Percentiles rank a stretch among this genome's conserved stretches.
phyloP scores from a whole-genome alignment of 92 coral and sea anemone species.

The Actinernus sp. region DNA sequence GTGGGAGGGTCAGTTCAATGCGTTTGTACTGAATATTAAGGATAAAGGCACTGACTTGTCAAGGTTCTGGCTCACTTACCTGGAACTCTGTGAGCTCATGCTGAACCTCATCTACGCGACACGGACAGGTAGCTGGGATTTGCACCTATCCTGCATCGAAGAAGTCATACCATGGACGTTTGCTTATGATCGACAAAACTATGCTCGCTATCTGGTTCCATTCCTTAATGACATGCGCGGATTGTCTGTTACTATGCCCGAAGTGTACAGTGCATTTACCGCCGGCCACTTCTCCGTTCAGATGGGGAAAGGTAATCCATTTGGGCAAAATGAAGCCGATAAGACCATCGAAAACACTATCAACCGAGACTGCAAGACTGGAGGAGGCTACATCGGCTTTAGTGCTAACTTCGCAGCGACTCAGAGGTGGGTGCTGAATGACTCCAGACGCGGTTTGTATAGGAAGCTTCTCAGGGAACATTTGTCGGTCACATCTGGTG shows the following conservation, averaged over 20 bases:
- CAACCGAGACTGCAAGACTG: constrained; percentile 71
- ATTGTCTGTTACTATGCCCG: constrained; percentile 41
- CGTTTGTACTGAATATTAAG: constrained; percentile 39
- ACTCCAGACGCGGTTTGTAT: constrained; percentile 51
- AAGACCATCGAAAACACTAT: constrained; percentile 75
- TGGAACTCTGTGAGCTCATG: constrained; percentile 49
- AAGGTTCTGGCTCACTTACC: constrained; percentile 65
- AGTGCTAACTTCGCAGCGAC: constrained; percentile 74
- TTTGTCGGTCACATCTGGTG: constrained; percentile 29
- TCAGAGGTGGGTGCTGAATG: constrained; percentile 72
- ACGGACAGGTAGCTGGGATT: constrained; percentile 60
- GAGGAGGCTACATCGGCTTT: constrained; percentile 71
- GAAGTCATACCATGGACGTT: constrained; percentile 74
- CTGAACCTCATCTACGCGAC: constrained; percentile 62
- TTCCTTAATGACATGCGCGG: constrained; percentile 58
- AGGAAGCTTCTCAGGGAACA: constrained; percentile 51
- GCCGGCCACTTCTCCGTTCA: constrained; percentile 57
- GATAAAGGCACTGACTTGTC: constrained; percentile 53
- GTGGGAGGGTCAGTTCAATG: constrained; percentile 30
- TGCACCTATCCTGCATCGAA: constrained; percentile 68
- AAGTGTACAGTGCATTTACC: constrained; percentile 50
- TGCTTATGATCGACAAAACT: constrained; percentile 74
- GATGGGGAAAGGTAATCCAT: constrained; percentile 69
- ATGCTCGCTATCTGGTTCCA: constrained; percentile 51
- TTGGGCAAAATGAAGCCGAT: constrained; percentile 75